phyloP scores from a whole-genome alignment of 2,113 vertebrate genomes.

The Aphelocoma coerulescens region DNA sequence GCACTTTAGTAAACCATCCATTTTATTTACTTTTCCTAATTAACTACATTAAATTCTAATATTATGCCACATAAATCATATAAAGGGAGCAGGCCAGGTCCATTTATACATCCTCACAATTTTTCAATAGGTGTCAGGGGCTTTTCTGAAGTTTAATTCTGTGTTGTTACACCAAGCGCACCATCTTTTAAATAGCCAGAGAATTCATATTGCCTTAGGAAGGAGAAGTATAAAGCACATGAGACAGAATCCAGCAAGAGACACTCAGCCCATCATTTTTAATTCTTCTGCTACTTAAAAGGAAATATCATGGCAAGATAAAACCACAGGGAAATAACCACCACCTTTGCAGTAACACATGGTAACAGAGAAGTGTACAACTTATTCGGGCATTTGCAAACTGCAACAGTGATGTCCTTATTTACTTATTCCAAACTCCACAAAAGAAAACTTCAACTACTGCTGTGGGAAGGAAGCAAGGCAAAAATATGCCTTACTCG shows the following conservation, averaged over 20 bases:
- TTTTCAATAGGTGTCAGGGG: neutral
- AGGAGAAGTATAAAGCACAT: neutral
- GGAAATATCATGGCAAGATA: neutral
- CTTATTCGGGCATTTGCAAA: neutral
- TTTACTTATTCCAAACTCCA: neutral
- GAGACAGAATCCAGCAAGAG: neutral
- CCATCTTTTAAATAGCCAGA: neutral
- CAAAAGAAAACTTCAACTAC: neutral
- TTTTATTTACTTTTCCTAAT: neutral
- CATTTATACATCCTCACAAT: neutral
- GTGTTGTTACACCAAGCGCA: neutral
- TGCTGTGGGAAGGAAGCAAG: neutral
- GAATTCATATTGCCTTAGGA: neutral
- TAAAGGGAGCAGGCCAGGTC: neutral
- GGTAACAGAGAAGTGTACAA: neutral
- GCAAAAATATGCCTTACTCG: neutral
- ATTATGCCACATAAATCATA: neutral
- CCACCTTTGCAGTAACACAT: neutral
- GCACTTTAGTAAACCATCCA: neutral
- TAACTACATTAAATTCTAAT: neutral
- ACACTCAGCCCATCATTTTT: neutral
- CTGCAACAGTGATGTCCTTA: rapidly evolving
- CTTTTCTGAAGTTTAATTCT: neutral
- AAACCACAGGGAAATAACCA: neutral
- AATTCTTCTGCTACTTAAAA: neutral